These are phyloP conservation scores for Ceyx cyanopectus DNA, from an alignment of 2,113 vertebrate genomes.

Conservation along the genomic window DNA sequence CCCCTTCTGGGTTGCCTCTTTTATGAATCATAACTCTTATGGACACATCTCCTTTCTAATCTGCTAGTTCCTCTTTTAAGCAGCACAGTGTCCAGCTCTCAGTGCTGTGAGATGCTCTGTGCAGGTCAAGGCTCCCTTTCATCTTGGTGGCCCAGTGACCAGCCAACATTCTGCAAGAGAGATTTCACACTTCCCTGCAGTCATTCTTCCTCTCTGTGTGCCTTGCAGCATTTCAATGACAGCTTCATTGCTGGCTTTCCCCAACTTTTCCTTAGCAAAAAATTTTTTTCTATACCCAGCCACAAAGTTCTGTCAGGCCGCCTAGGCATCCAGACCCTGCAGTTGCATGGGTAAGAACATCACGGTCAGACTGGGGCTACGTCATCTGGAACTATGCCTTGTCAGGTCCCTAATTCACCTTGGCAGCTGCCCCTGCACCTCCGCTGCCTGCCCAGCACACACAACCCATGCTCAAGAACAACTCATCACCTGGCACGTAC, in stretches of 20 bases:
- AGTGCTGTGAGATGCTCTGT: not conserved
- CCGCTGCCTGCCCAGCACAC: not conserved
- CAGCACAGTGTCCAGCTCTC: not conserved
- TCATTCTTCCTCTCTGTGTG: not conserved
- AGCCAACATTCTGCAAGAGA: not conserved
- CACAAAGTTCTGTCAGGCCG: not conserved
- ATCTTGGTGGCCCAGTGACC: not conserved
- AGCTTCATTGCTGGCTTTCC: not conserved
- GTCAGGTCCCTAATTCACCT: not conserved
- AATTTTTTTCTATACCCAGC: not conserved
- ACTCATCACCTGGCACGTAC: not conserved
- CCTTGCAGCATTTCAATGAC: not conserved
- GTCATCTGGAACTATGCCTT: not conserved
- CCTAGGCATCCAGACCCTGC: not conserved
- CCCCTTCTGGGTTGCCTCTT: not conserved
- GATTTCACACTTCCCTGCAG: not conserved
- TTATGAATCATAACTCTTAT: not conserved
- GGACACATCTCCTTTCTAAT: not conserved
- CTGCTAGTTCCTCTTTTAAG: not conserved
- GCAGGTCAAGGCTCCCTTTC: not conserved
- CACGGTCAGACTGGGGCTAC: not conserved
- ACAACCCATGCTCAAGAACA: not conserved
- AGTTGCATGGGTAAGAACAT: fast-evolving
- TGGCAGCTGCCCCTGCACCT: no score
- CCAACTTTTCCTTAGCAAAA: not conserved